Base-by-base conservation (phyloP, 2,888 invertebrate species). In the Heliconius cydno region DNA sequence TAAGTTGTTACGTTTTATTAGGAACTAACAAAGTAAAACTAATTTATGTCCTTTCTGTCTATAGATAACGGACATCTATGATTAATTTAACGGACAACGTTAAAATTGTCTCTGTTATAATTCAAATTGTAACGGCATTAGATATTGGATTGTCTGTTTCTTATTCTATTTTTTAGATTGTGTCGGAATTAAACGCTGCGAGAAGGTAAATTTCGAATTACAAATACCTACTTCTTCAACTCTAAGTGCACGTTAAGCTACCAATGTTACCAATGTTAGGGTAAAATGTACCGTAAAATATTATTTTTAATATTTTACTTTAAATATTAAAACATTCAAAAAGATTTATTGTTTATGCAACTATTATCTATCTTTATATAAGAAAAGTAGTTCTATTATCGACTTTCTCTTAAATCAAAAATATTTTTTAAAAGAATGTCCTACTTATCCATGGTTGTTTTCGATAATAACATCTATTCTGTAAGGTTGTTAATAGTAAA, bases 1-100 rank as follows among this genome's bases (percentile, higher is more conserved):
- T 92, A 90, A 95, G 94, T 93, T 91, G 93, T 95, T 90, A 88
- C 87, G 86, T 93, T 94, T 95, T 94, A 94, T 94, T 93, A 89
- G 90, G 87, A 91, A 89, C 89, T 91, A 92, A 93, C 93, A 92
- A 93, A 92, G 88, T 91, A 90, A 87, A 88, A 85, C 88, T 91
- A 93, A 94, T 94, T 94, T 94, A 95, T 91, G 91, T 90, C 89
- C 88, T 90, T 90, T 81, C 75, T 67, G 68, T 79, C 63, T 57
- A 76, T 30, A 81, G 82, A 82, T 81, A 82, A 78, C 76, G 73
- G 75, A 52, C 70, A 74, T 81, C 22, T 57, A 82, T 79, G 82
- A 82, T 76, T 68, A 76, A 79, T 78, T 30, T 81, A 25, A 68
- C 41, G 68, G 68, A 68, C 68, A n/a, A 25, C 68, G 41, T 70